A percentile compares a stretch with the other conserved stretches of the same genome.
Conservation (phyloP, 2,113 vertebrate genomes). For the Lepidothrix coronata region DNA sequence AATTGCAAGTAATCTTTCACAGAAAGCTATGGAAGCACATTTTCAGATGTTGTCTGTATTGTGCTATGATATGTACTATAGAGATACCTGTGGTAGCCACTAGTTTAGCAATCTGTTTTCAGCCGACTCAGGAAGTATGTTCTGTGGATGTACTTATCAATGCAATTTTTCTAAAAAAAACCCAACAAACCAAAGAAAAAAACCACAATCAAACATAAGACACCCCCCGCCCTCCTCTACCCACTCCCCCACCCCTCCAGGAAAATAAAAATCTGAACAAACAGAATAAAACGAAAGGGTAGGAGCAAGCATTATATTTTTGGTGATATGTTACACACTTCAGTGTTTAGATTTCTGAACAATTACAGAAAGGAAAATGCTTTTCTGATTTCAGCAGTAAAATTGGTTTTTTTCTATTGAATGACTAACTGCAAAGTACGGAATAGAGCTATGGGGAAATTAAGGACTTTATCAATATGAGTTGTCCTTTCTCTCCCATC, state of each 20-base stretch:
- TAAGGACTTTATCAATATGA: not conserved
- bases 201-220: accelerated
- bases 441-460: not conserved
- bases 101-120: not conserved
- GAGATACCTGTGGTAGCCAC: not conserved
- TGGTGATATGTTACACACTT: not conserved
- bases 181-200: not conserved
- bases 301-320: not conserved
- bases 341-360: not conserved
- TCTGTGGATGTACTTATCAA: not conserved
- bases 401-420: not conserved
- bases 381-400: not conserved
- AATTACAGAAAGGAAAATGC: not conserved
- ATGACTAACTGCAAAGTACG: not conserved
- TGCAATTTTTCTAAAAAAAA: not conserved
- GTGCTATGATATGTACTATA: not conserved
- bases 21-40: not conserved
- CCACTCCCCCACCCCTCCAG: too few relatives aligned
- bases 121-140: accelerated
- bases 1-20: not conserved
- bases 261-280: not conserved
- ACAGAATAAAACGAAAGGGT: not conserved
- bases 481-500: not conserved
- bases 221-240: not conserved
- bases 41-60: not conserved